A percentile compares a stretch with the other conserved stretches of the same genome.
Conservation (phyloP, 2,797 vertebrate species). For the Pelobates cultripes region DNA sequence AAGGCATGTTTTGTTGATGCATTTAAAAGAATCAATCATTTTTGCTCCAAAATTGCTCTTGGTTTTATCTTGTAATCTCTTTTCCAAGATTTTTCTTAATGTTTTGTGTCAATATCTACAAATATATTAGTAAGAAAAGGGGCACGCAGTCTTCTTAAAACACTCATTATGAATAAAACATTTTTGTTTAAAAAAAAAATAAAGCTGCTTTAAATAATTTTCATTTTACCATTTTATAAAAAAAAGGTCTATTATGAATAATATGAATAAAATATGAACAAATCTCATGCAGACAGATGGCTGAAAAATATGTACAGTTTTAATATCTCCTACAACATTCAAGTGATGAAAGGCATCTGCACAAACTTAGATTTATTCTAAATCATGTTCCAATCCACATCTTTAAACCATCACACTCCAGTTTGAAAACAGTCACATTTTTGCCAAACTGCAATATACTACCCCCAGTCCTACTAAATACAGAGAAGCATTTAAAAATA, state of each 20-base stretch:
- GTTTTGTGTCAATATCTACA: too few relatives aligned
- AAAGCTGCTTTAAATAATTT: neutral
- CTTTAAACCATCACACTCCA: slow-evolving; percentile 39
- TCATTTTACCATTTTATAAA: neutral
- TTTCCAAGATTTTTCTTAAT: too few relatives aligned
- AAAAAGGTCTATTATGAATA: neutral
- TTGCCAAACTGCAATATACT: too few relatives aligned
- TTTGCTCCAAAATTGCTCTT: too few relatives aligned
- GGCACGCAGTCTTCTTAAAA: too few relatives aligned
- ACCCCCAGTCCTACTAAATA: too few relatives aligned
- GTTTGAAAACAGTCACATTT: too few relatives aligned
- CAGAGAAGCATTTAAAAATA: too few relatives aligned
- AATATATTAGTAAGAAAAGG: too few relatives aligned
- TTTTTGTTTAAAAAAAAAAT: neutral
- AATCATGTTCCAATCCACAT: slow-evolving; percentile 41
- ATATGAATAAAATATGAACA: neutral
- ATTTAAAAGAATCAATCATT: too few relatives aligned
- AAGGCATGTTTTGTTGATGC: too few relatives aligned
- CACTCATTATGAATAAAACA: neutral
- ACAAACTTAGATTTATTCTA: slow-evolving; percentile 48
- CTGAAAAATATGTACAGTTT: slow-evolving; percentile 34
- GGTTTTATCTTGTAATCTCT: too few relatives aligned
- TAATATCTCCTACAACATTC: neutral
- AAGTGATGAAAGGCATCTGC: slow-evolving; percentile 15
- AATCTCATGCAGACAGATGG: accelerated